Percentiles rank a stretch among this genome's conserved stretches.
Evolutionary conservation across 2,888 invertebrate genomes (phyloP).

Genomic region (Entomobrya multifasciata): DNA sequence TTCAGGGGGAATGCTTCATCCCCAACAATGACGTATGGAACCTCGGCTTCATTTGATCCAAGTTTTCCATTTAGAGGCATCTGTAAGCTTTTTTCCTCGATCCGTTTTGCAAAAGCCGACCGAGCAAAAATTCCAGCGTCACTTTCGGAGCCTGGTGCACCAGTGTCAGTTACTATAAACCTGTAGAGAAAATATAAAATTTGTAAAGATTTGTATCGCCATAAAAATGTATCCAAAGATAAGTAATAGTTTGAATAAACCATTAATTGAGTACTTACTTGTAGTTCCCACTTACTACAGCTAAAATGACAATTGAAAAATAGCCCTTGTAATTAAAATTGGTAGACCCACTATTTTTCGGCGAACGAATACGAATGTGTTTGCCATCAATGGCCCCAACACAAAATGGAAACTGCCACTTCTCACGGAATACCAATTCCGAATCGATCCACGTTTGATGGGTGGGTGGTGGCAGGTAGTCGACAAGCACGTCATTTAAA

Average conservation of each 20-base stretch:
- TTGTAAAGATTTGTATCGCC: background rate
- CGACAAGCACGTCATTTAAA: too few relatives aligned
- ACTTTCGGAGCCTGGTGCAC: slow-evolving; percentile 43
- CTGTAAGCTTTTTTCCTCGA: background rate
- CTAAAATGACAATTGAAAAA: slow-evolving; percentile 54
- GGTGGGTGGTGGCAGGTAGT: background rate
- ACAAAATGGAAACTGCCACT: slow-evolving; percentile 61
- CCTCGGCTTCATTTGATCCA: background rate
- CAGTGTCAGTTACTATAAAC: slow-evolving; percentile 48
- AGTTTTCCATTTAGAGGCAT: background rate
- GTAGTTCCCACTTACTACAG: slow-evolving; percentile 55
- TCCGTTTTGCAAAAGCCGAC: background rate
- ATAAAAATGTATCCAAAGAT: too few relatives aligned
- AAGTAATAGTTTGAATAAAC: background rate
- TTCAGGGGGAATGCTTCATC: slow-evolving; percentile 74
- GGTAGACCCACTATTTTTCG: slow-evolving; percentile 20
- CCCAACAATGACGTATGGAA: slow-evolving; percentile 42
- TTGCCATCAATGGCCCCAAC: slow-evolving; percentile 66
- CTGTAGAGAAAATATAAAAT: slow-evolving; percentile 1
- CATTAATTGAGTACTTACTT: background rate
- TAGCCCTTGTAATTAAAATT: slow-evolving; percentile 75
- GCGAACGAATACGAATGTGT: slow-evolving; percentile 46
- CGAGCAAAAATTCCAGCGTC: slow-evolving; percentile 44
- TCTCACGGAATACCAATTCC: background rate
- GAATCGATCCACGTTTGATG: background rate